Evolutionary conservation across 2,888 invertebrate genomes (phyloP).

Genomic region (Furcula furcula): DNA sequence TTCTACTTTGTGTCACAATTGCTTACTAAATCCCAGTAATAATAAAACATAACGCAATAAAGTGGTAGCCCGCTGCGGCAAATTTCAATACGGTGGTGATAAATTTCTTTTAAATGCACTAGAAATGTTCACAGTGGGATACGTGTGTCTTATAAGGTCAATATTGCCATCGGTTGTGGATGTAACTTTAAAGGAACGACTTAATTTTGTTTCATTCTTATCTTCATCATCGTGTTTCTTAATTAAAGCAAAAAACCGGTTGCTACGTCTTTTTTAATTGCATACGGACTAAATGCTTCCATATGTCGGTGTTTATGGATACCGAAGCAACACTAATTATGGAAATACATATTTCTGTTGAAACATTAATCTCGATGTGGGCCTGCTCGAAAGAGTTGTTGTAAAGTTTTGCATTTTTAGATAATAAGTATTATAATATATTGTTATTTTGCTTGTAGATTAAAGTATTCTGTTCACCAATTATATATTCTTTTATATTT

Average conservation of each 20-base stretch:
- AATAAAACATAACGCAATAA: conserved; percentile 37
- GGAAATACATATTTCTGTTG: conserved; percentile 42
- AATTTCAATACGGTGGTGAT: conserved; percentile 44
- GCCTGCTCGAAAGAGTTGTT: no score
- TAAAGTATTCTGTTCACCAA: no score
- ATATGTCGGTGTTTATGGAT: conserved; percentile 23
- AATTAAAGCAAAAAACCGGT: conserved; percentile 29
- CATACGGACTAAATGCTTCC: conserved; percentile 19
- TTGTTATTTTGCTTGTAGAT: no score
- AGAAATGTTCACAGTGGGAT: conserved; percentile 45
- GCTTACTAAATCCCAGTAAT: conserved; percentile 28
- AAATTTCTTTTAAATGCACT: conserved; percentile 45
- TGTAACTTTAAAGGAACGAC: conserved; percentile 38
- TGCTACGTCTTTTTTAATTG: conserved; percentile 30
- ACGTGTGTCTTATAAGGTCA: conserved; percentile 36
- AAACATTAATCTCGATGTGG: conserved; percentile 37
- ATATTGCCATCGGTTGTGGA: conserved; percentile 41
- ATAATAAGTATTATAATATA: no score
- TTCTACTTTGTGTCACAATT: conserved; percentile 11
- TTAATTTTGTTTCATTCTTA: conserved; percentile 39
- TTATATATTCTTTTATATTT: no score
- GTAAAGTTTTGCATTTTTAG: no score
- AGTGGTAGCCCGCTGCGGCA: conserved; percentile 38
- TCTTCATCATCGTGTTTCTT: conserved; percentile 25
- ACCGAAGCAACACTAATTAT: conserved; percentile 43